Conservation (phyloP, 2,888 invertebrate genomes). For the Andrena bicolor region DNA sequence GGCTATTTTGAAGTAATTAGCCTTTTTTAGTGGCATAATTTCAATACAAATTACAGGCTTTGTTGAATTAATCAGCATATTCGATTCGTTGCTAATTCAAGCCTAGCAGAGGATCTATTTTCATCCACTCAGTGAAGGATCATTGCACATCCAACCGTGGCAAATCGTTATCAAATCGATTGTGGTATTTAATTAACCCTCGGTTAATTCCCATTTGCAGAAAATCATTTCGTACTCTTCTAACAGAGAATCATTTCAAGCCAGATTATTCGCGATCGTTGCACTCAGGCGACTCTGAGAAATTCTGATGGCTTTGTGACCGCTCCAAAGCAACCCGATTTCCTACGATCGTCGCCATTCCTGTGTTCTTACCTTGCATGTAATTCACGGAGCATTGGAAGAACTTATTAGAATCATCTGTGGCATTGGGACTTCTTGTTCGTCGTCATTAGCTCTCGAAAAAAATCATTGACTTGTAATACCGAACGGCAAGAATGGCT, state of each 20-base stretch:
- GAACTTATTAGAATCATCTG: background rate
- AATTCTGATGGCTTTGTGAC: background rate
- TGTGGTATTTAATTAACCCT: background rate
- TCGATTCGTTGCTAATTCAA: background rate
- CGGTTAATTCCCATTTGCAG: background rate
- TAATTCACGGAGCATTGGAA: background rate
- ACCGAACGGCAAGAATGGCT: background rate
- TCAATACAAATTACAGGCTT: background rate
- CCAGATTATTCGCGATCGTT: background rate
- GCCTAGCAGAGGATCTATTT: background rate
- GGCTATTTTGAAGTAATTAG: background rate
- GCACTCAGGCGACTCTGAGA: background rate
- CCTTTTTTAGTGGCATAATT: background rate
- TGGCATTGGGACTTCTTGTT: background rate
- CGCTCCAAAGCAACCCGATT: background rate
- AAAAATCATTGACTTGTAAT: background rate
- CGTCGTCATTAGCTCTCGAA: background rate
- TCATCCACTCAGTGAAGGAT: background rate
- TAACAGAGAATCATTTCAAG: background rate
- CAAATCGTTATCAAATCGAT: background rate
- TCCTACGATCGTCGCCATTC: background rate
- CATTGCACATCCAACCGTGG: background rate
- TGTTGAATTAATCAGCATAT: background rate
- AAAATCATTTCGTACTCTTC: background rate
- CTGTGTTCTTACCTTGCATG: background rate